Evolutionary conservation across 2,797 vertebrate genomes (phyloP), one percentile per base, ranked within the genome.

Genomic region (Pseudomugil tenellus): DNA sequence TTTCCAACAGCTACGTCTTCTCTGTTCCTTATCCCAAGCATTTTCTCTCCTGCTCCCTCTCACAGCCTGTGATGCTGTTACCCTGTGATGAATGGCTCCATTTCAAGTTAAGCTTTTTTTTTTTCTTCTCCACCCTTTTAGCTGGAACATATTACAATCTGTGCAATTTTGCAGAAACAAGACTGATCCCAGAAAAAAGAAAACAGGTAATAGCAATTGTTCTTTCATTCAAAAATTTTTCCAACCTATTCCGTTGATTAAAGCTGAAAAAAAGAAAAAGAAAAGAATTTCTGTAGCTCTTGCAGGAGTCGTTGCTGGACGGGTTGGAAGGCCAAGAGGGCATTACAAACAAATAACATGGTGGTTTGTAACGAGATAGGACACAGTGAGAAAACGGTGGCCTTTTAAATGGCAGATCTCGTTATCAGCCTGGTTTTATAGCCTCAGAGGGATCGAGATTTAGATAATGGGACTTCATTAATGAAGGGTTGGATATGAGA

Each of bases 51-150:
- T 46, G 77, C 80, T 79, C 75, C 75, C 57, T 49, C 72, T 60
- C 75, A 76, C 61, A 32, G 71, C 70, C 79, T 72, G 77, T 76
- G 75, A 67, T 69, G 69, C 86, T 63, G 77, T 86, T 87, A 88
- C 87, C 80, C 82, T 64, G 86, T 93, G 93, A 93, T 93, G 88
- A 93, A 94, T 92, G 90, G 89, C 92, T 94, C 91, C 56, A 93
- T 94, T 94, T 94, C 85, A 87, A 87, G 58, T 85, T 72, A 37
- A 80, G 81, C 74, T 64, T 73, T 59, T 72, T 90, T 32, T 32
- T 80, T 63, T 76, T 55, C n/a, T 23, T 14, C 29, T 23, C 6
- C 80, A 12, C 12, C 77, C 66, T 87, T 70, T 77, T 55, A 60
- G 65, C 82, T 70, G 84, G 85, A 92, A 91, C 85, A 89, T 88